Percentiles rank a stretch among this genome's conserved stretches.
Conservation (phyloP, 2,888 invertebrate genomes). For the Seira musarum region DNA sequence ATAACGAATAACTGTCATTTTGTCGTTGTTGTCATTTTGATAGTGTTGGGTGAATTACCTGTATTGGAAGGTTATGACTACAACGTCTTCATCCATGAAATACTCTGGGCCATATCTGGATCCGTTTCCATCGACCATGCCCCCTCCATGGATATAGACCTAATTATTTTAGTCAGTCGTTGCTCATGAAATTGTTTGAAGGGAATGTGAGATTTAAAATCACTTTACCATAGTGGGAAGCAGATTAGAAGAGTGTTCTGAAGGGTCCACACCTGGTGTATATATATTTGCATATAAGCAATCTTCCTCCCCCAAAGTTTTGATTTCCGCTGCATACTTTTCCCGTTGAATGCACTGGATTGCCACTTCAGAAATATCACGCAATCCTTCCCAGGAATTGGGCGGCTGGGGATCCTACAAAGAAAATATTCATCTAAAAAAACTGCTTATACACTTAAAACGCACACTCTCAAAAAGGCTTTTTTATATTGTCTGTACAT, state of each 20-base stretch:
- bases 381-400: neutral
- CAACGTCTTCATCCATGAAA: constrained; percentile 64
- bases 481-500: no score
- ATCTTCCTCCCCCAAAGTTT: constrained; percentile 26
- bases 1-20: no score
- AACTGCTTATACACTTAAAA: no score
- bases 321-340: neutral
- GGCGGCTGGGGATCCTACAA: constrained; percentile 31
- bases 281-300: constrained; percentile 9
- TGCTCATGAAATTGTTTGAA: no score
- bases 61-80: no score
- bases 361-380: neutral
- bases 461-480: no score
- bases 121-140: constrained; percentile 53
- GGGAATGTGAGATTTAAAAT: no score
- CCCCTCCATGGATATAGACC: neutral
- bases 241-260: neutral
- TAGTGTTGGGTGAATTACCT: no score
- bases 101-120: constrained; percentile 59
- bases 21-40: no score
- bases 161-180: no score
- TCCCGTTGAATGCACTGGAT: constrained; percentile 36
- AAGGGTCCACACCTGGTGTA: neutral
- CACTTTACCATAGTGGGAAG: constrained; percentile 9
- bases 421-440: no score